phyloP scores from a whole-genome alignment of 2,113 vertebrate species.

The Dunckerocampus dactyliophorus region DNA sequence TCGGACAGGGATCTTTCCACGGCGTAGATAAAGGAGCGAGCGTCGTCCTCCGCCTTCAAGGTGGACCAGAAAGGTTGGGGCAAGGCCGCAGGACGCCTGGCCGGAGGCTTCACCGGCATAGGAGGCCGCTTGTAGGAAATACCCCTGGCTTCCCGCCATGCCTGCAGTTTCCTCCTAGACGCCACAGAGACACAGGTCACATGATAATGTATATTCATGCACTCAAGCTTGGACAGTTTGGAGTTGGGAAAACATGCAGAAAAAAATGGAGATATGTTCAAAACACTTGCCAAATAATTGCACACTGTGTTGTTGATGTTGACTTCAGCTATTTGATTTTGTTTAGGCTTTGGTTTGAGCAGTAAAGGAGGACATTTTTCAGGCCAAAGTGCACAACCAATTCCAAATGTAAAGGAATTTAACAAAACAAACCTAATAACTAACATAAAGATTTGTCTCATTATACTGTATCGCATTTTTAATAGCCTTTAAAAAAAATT shows the following conservation, averaged over 20 bases:
- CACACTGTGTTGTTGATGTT: no score
- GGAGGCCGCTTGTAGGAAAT: conserved; percentile 89
- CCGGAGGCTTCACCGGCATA: conserved; percentile 66
- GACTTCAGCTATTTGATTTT: no score
- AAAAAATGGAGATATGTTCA: neutral
- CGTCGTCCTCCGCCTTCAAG: conserved; percentile 72
- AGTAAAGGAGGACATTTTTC: no score
- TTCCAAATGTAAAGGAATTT: no score
- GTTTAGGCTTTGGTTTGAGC: no score
- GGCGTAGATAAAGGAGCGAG: conserved; percentile 60
- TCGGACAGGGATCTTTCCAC: conserved; percentile 74
- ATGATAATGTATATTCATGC: no score
- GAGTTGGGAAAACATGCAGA: neutral
- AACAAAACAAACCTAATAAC: no score
- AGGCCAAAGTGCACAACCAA: no score
- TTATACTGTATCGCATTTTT: no score
- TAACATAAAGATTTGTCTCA: no score
- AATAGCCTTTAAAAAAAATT: no score
- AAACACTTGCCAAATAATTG: no score
- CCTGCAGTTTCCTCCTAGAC: conserved; percentile 81
- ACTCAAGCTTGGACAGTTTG: neutral
- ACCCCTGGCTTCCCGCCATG: conserved; percentile 83
- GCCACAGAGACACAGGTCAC: conserved; percentile 8
- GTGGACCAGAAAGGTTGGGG: conserved; percentile 66
- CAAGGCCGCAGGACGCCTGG: conserved; percentile 36